Evolutionary conservation across 2,888 invertebrate species (phyloP), one percentile per base, ranked within the genome.

Genomic region (Plebejus argus): DNA sequence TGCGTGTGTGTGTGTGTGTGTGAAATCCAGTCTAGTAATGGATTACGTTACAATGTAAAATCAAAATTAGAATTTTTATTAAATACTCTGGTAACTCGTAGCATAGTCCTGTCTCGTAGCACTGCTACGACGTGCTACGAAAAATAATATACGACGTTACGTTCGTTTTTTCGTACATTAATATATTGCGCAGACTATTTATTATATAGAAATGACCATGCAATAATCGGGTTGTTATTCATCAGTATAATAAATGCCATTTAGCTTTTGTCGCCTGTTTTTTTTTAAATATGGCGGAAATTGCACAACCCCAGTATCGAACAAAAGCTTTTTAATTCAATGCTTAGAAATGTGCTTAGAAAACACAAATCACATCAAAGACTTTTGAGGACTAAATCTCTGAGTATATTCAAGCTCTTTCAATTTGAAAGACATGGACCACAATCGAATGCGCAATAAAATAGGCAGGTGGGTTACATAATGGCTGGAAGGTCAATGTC

Each of bases 401-500:
- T n/a, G 53, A n/a, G 58, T 15, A 23, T 5, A 56, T 20, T 28
- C 66, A 0, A 15, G 28, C 23, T 71, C 18, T 45, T 66, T 33
- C 3, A 45, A 66, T 35, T 72, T 39, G 10, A 76, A 56, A 74
- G 70, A 58, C 76, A 8, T 70, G 70, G 70, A 33, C 15, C 5
- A 66, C 71, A 71, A 71, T 71, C 39, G 39, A 39, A 71, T 71
- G n/a, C 35, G 71, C 18, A 80, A 81, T 80, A 79, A 75, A 71
- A 78, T 78, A 78, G 77, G 77, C 80, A 78, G 75, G 79, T 78
- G 61, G 80, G 79, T 81, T 79, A 80, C 77, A 77, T 78, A 78
- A 78, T 80, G 79, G 83, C 82, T 82, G 80, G 79, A 80, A 84
- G 84, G 84, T 83, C 83, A 78, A 70, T 77, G 79, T 82, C 81